Evolutionary conservation across 2,888 invertebrate genomes (phyloP).

Genomic region (Drosophila macrothrix): DNA sequence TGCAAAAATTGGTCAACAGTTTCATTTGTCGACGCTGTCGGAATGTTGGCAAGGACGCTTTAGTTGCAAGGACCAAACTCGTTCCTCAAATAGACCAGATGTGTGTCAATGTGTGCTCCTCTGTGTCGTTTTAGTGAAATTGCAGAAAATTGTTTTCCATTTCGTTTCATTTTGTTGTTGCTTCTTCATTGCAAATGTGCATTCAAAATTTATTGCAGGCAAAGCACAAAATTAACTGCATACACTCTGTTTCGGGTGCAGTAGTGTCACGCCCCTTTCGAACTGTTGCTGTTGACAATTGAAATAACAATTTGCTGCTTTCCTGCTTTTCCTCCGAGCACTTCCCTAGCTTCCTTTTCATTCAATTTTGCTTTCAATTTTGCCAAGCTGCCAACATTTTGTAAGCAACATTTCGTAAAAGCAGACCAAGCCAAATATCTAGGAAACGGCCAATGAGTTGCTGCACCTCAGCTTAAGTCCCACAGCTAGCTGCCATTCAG

Average conservation of each 20-base stretch:
- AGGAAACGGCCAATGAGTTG: constrained; percentile 23
- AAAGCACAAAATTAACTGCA: constrained; percentile 79
- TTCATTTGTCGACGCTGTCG: constrained; percentile 61
- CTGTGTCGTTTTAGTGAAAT: constrained; percentile 73
- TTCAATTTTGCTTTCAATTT: constrained; percentile 28
- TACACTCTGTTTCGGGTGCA: constrained; percentile 19
- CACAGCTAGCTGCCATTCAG: constrained; percentile 1
- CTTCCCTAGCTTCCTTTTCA: constrained; percentile 8
- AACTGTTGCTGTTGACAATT: constrained; percentile 55
- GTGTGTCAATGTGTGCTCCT: constrained; percentile 63
- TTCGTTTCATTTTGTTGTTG: constrained; percentile 68
- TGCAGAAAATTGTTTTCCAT: constrained; percentile 80
- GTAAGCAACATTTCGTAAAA: constrained; percentile 21
- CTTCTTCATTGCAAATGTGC: constrained; percentile 76
- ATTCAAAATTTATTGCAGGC: constrained; percentile 80
- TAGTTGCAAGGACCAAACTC: constrained; percentile 9
- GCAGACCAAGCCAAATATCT: constrained; percentile 8
- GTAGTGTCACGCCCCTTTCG: constrained; percentile 29
- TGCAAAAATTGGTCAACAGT: constrained; percentile 74
- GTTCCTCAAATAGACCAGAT: constrained; percentile 25
- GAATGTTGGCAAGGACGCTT: constrained; percentile 47
- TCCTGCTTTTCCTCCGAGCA: constrained; percentile 2
- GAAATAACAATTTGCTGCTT: constrained; percentile 62
- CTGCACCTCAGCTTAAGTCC: constrained; percentile 23
- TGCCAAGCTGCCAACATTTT: constrained; percentile 26